Evolutionary conservation across 2,113 vertebrate species (phyloP).

Genomic region (Ceuthmochares aereus): DNA sequence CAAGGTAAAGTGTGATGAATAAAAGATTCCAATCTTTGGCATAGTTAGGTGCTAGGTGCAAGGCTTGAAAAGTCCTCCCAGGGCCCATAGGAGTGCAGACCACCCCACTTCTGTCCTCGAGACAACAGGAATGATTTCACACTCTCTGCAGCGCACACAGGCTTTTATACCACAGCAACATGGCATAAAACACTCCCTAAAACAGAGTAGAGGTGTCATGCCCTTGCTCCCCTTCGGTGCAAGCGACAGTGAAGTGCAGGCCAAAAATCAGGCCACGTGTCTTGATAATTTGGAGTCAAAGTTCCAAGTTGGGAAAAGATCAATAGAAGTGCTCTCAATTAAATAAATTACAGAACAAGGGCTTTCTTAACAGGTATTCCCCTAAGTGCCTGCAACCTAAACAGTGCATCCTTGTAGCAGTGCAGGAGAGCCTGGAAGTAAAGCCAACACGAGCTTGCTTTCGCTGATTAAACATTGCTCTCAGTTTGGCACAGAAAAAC

Average conservation of each 20-base stretch:
- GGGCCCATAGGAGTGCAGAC: background rate
- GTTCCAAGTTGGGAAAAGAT: background rate
- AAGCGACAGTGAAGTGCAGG: background rate
- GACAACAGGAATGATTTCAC: background rate
- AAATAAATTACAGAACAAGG: constrained; percentile 23
- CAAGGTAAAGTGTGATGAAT: background rate
- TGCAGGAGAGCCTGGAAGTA: background rate
- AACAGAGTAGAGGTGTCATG: fast-evolving
- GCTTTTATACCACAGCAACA: background rate
- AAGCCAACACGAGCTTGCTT: background rate
- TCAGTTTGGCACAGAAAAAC: background rate
- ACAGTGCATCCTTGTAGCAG: background rate
- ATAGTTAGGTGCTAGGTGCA: background rate
- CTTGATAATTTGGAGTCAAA: background rate
- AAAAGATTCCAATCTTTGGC: constrained; percentile 39
- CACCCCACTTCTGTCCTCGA: background rate
- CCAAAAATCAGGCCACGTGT: background rate
- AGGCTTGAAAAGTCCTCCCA: background rate
- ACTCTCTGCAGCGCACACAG: background rate
- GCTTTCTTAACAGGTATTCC: background rate
- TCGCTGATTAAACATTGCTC: background rate
- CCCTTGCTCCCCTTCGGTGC: no score
- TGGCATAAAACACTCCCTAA: background rate
- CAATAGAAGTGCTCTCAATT: constrained; percentile 1
- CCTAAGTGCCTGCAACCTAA: background rate